Evolutionary conservation across 1,140 invertebrate genomes (phyloP).

Genomic region (Marisa cornuarietis): DNA sequence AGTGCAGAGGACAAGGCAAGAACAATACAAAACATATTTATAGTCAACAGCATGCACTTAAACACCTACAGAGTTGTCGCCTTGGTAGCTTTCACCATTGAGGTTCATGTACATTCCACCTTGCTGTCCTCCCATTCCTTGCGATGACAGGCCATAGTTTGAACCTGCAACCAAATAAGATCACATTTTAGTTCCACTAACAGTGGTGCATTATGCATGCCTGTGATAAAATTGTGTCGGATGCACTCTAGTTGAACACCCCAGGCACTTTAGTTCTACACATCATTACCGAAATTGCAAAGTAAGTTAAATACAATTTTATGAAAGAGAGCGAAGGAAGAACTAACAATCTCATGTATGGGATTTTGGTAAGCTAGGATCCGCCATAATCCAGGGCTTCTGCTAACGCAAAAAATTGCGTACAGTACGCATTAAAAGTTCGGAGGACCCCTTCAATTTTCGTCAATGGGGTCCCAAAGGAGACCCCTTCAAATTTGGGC

Average conservation of each 20-base stretch:
- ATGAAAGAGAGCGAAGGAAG: background rate
- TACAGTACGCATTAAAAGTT: too few species aligned
- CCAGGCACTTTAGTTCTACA: too few species aligned
- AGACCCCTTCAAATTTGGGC: too few species aligned
- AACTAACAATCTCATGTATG: background rate
- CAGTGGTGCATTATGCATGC: too few species aligned
- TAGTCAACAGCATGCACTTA: constrained; percentile 4
- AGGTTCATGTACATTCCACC: constrained; percentile 68
- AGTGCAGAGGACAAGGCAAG: too few species aligned
- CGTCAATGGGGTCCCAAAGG: too few species aligned
- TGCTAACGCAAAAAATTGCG: too few species aligned
- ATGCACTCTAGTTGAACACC: too few species aligned
- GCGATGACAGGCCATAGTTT: constrained; percentile 31
- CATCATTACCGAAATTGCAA: background rate
- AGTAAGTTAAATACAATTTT: background rate
- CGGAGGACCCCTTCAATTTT: too few species aligned
- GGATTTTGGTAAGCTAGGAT: background rate
- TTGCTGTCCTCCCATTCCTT: constrained; percentile 82
- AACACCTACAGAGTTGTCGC: constrained; percentile 60
- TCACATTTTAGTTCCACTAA: too few species aligned
- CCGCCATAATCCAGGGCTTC: too few species aligned
- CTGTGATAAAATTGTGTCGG: too few species aligned
- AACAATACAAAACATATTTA: background rate
- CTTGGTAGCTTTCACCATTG: constrained; percentile 66
- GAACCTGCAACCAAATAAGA: constrained; percentile 17